Conservation (phyloP, 1,140 invertebrate genomes). For the Chymomyza costata region DNA sequence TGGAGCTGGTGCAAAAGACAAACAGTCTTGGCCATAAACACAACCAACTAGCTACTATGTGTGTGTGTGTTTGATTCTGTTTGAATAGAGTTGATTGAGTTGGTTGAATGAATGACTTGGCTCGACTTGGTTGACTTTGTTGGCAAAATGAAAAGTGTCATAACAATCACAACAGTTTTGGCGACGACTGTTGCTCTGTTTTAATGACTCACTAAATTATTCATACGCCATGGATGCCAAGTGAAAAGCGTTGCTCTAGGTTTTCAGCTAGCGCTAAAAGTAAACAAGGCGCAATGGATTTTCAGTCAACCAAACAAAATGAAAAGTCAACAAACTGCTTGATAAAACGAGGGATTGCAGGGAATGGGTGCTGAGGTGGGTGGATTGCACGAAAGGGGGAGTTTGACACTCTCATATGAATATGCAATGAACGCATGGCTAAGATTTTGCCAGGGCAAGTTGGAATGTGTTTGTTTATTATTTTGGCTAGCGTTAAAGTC, state of each 20-base stretch:
- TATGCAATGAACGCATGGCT: conserved; percentile 68
- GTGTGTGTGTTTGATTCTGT: too few species aligned
- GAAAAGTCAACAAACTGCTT: conserved; percentile 69
- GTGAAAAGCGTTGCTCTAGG: conserved; percentile 59
- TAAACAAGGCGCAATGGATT: conserved; percentile 62
- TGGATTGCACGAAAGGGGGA: neutral
- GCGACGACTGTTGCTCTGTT: conserved; percentile 30
- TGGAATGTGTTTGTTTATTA: conserved; percentile 20
- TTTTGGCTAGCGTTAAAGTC: conserved; percentile 51
- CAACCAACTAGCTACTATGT: too few species aligned
- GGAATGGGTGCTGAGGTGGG: conserved; percentile 7
- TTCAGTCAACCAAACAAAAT: conserved; percentile 70
- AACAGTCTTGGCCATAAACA: neutral
- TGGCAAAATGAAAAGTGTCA: conserved; percentile 68
- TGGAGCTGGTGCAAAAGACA: too few species aligned
- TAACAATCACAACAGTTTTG: conserved; percentile 42
- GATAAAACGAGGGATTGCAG: conserved; percentile 18
- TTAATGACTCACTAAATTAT: conserved; percentile 74
- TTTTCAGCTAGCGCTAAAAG: conserved; percentile 71
- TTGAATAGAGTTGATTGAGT: too few species aligned
- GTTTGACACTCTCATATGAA: conserved; percentile 43
- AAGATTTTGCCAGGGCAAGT: conserved; percentile 44
- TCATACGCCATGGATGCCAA: conserved; percentile 66
- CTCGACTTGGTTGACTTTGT: conserved; percentile 14
- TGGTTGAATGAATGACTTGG: conserved; percentile 5